These are phyloP conservation scores for Smithornis capensis DNA, from an alignment of 2,113 vertebrate species.

Conservation along the genomic window DNA sequence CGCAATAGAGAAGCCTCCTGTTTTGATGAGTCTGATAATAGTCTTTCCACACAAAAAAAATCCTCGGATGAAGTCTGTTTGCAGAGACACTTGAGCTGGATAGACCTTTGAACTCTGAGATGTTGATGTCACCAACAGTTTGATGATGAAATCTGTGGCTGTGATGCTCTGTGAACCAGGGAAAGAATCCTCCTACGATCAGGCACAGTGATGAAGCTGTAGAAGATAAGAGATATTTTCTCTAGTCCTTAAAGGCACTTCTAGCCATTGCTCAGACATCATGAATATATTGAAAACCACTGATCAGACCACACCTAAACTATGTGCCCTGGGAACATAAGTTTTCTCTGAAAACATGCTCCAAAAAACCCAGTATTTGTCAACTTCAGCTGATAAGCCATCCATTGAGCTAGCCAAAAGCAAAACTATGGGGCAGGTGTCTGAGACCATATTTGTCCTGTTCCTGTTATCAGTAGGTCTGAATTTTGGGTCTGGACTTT, in stretches of 20 bases:
- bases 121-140: neutral
- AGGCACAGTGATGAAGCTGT: neutral
- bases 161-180: neutral
- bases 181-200: neutral
- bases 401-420: neutral
- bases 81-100: neutral
- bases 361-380: rapidly evolving
- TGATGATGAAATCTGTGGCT: neutral
- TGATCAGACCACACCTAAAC: neutral
- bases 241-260: neutral
- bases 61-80: neutral
- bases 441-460: neutral
- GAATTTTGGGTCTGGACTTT: neutral
- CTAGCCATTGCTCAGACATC: neutral
- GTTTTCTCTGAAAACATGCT: neutral
- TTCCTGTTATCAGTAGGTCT: neutral
- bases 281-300: neutral
- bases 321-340: neutral
- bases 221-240: neutral
- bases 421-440: neutral
- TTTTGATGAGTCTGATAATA: neutral
- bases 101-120: neutral
- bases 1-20: neutral
- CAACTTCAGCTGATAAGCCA: neutral
- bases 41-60: neutral